A percentile compares a stretch with the other conserved stretches of the same genome.
phyloP scores from a whole-genome alignment of 1,140 invertebrate genomes.

The Drosophila lowei region DNA sequence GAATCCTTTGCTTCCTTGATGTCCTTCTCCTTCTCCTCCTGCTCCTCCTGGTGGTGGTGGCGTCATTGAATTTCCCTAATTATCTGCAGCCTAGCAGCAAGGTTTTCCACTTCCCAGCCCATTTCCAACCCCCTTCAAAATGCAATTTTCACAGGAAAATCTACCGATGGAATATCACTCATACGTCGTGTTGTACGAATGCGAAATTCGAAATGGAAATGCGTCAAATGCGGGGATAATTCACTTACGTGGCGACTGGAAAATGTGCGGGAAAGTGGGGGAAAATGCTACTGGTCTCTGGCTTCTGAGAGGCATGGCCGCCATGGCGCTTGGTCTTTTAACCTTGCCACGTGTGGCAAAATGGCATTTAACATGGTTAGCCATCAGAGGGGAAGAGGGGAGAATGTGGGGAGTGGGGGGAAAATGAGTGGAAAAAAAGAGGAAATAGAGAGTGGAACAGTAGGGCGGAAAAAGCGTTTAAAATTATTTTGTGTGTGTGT shows the following conservation, averaged over 20 bases:
- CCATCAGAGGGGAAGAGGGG: slow-evolving; percentile 1
- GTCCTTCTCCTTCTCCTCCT: too few species aligned
- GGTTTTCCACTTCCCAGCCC: too few species aligned
- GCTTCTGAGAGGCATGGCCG: slow-evolving; percentile 6
- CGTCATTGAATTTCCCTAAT: too few species aligned
- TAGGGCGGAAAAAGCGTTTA: too few species aligned
- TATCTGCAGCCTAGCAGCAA: too few species aligned
- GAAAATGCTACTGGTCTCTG: slow-evolving; percentile 4
- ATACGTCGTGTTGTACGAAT: slow-evolving; percentile 55
- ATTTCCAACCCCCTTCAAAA: slow-evolving; percentile 11
- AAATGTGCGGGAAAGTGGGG: slow-evolving; percentile 5
- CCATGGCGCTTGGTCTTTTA: slow-evolving; percentile 1
- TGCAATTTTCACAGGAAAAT: slow-evolving; percentile 37
- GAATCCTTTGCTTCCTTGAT: neutral
- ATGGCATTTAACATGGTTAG: slow-evolving; percentile 8
- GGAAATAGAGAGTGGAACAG: too few species aligned
- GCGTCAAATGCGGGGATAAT: slow-evolving; percentile 46
- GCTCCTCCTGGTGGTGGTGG: neutral
- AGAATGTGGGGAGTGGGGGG: too few species aligned
- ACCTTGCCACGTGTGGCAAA: slow-evolving; percentile 53
- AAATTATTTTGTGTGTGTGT: slow-evolving; percentile 2
- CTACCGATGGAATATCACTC: slow-evolving; percentile 17
- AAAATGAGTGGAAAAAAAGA: too few species aligned
- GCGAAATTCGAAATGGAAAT: slow-evolving; percentile 1
- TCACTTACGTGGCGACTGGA: slow-evolving; percentile 47